Evolutionary conservation across 2,888 invertebrate species (phyloP), one percentile per base, ranked within the genome.

Genomic region (Frankliniella intonsa): DNA sequence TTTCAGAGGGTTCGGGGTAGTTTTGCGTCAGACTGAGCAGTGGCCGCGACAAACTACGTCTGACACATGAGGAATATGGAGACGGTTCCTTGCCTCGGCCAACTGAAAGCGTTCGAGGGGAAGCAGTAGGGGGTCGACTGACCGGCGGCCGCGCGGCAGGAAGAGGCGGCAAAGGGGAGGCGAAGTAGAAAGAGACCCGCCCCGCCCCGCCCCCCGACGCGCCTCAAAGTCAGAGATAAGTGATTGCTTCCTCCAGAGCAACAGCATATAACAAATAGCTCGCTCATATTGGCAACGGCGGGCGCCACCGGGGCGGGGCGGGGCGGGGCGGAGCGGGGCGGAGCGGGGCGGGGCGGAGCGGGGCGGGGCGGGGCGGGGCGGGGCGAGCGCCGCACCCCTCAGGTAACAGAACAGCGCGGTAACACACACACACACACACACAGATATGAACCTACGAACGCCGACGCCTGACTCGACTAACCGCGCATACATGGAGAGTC

Each of bases 151-250:
- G 11, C 11, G 14, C 17, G 55, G 55, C 17, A 14, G 55, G 14
- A 19, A 55, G 8, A 2, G 55, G n/a, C n/a, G n/a, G n/a, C 1
- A 17, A 55, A 17, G 17, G 55, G 7, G 55, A 55, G 55, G 55
- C 11, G 8, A 55, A 17, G 17, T 11, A 55, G 55, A 55, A 17
- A 55, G 55, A 55, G 8, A 55, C 3, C 55, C 12, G 55, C 55
- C 14, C 17, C 55, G 55, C 19, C 19, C 14, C 14, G 14, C 19
- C 55, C 14, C 11, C 17, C 62, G 14, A 8, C 14, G 62, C 19
- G 62, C 19, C n/a, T 62, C 62, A 62, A 62, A 76, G 69, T 76
- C 69, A 76, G 10, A 76, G 69, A 76, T 76, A 76, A 76, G 69
- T 76, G 69, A 76, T 76, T 76, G 69, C 69, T 76, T 76, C 69